Percentiles rank a stretch among this genome's conserved stretches.
phyloP scores from a whole-genome alignment of 2,888 invertebrate species.

The Eupithecia tripunctaria region DNA sequence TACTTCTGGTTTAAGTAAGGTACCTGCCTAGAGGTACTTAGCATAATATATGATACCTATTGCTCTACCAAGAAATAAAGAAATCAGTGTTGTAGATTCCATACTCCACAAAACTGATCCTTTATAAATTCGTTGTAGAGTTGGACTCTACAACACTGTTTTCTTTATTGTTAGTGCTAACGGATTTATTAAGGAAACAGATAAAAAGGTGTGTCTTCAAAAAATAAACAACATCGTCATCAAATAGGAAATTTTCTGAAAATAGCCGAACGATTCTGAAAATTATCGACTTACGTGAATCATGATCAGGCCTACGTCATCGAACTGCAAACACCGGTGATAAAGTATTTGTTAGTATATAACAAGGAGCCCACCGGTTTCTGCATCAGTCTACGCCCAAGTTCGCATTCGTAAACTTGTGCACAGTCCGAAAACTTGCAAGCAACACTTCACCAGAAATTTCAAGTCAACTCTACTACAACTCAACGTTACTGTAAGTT shows the following conservation, averaged over 20 bases:
- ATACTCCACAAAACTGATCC: no score
- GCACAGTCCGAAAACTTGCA: constrained; percentile 17
- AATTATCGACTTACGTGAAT: constrained; percentile 37
- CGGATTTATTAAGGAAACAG: neutral
- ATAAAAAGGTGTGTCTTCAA: constrained; percentile 34
- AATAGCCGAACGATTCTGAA: constrained; percentile 35
- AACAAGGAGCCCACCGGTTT: constrained; percentile 22
- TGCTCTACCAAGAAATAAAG: neutral
- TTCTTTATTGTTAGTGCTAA: neutral
- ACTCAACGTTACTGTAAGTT: constrained; percentile 33
- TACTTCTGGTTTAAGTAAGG: neutral
- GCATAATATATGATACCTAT: neutral
- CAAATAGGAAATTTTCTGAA: constrained; percentile 22
- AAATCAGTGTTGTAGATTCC: no score
- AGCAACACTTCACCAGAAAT: neutral
- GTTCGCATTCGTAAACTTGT: constrained; percentile 31
- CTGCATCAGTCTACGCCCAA: constrained; percentile 37
- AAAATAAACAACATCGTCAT: constrained; percentile 25
- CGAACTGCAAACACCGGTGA: constrained; percentile 25
- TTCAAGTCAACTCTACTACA: constrained; percentile 7
- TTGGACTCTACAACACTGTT: no score
- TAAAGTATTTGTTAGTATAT: constrained; percentile 40
- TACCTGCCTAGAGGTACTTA: neutral
- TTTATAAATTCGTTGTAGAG: no score
- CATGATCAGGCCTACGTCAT: constrained; percentile 34